Conservation (phyloP, 2,113 vertebrate genomes). For the Oreochromis spilurus region DNA sequence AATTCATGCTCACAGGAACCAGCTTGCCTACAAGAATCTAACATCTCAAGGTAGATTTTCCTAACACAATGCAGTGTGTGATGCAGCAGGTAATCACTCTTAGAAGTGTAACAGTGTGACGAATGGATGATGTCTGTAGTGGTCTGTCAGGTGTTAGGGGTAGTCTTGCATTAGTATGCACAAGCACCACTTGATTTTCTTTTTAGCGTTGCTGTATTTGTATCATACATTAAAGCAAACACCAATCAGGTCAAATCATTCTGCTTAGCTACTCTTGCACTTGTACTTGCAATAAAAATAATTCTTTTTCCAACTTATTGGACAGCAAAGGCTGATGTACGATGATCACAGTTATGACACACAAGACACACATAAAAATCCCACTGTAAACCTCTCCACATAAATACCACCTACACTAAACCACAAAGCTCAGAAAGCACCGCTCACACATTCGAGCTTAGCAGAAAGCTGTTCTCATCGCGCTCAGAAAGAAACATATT, state of each 20-base stretch:
- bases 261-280: not conserved
- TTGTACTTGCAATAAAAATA: not conserved
- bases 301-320: not conserved
- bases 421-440: not conserved
- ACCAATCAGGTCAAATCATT: not conserved
- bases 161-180: not conserved
- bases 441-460: not conserved
- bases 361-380: not conserved
- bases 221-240: not conserved
- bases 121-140: not conserved
- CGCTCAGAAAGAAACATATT: not conserved
- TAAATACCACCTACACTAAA: conserved; percentile 10
- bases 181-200: not conserved
- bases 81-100: not conserved
- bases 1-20: not conserved
- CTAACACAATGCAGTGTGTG: not conserved
- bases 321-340: not conserved
- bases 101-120: not conserved
- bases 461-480: conserved; percentile 1
- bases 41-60: not conserved
- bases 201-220: not conserved
- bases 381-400: not conserved
- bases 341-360: not conserved
- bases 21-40: not conserved
- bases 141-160: not conserved